These are phyloP conservation scores for Brachionus sp. DNA, from an alignment of 1,140 invertebrate genomes.

Conservation along the genomic window DNA sequence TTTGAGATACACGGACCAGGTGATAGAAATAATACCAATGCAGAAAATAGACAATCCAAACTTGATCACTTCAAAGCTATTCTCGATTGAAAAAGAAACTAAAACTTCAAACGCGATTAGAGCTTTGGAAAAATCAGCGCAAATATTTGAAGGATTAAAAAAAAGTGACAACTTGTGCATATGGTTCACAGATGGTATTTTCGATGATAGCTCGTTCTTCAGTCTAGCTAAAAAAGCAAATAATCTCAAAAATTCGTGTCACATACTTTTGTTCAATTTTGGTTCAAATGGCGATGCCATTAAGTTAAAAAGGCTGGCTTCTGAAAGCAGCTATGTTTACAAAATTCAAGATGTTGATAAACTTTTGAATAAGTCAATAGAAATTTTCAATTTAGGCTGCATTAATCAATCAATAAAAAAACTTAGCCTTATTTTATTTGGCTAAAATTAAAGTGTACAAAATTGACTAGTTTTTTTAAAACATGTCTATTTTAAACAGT, in stretches of 20 bases:
- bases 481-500: too few relatives aligned
- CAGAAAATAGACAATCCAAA: neutral
- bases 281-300: neutral
- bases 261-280: neutral
- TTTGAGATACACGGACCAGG: neutral
- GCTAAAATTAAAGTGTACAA: neutral
- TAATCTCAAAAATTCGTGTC: neutral
- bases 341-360: neutral
- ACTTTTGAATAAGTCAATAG: neutral
- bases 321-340: neutral
- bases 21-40: slow-evolving; percentile 1
- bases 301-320: neutral
- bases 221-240: neutral
- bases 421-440: neutral
- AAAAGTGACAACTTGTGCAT: neutral
- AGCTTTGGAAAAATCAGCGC: neutral
- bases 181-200: neutral
- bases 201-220: neutral
- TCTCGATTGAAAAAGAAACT: neutral
- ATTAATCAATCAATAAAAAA: neutral
- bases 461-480: too few relatives aligned
- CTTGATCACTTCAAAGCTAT: neutral
- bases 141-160: neutral
- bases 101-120: neutral
- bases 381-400: slow-evolving; percentile 4